Conservation (phyloP, 2,888 invertebrate species). For the Linyphia triangularis region DNA sequence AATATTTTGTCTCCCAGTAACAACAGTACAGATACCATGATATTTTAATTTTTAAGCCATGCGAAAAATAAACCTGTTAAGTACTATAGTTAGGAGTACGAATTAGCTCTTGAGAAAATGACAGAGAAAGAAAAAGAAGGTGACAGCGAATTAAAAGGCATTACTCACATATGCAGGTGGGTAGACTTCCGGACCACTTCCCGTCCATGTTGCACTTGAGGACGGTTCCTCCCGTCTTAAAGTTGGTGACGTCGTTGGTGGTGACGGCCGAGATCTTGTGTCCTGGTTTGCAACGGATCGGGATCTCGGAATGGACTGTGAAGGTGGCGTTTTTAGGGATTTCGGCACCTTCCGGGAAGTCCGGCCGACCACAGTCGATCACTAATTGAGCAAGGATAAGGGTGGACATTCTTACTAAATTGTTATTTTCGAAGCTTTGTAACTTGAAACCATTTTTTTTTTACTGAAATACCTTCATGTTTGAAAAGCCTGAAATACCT, state of each 20-base stretch:
- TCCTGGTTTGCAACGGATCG: conserved; percentile 92
- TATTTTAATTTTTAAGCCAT: no score
- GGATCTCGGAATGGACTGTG: conserved; percentile 91
- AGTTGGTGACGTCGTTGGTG: conserved; percentile 76
- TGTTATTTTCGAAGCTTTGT: no score
- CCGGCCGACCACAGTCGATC: conserved; percentile 91
- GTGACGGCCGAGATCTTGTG: conserved; percentile 86
- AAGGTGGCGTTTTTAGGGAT: conserved; percentile 89
- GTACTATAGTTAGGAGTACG: no score
- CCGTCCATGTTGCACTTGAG: conserved; percentile 75
- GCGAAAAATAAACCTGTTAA: no score
- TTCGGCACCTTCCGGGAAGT: conserved; percentile 90
- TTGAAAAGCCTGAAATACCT: no score
- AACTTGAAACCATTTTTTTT: no score
- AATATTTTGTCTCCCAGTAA: no score
- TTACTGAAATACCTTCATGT: no score
- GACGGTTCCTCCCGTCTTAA: conserved; percentile 32
- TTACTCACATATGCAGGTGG: conserved; percentile 80
- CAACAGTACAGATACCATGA: no score
- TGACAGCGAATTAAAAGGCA: neutral
- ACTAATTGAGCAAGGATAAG: conserved; percentile 82
- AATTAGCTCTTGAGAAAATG: neutral
- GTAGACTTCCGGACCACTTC: conserved; percentile 76
- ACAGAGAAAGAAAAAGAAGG: neutral
- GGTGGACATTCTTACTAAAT: no score